Evolutionary conservation across 2,888 invertebrate species (phyloP).

Genomic region (Eilema griseolum): DNA sequence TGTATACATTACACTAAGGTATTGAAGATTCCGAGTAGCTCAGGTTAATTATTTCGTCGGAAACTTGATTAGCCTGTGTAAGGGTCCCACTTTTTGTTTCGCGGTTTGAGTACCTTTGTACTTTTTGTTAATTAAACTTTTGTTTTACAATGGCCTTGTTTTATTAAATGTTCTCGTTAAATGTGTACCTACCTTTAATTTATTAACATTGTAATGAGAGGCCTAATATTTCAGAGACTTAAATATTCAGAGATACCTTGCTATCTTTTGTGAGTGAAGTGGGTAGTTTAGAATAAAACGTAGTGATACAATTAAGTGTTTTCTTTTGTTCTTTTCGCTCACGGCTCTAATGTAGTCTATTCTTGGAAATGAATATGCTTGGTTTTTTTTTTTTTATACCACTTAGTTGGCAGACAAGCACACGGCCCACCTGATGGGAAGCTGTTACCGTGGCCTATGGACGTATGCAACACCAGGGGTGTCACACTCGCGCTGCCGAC

Average conservation of each 20-base stretch:
- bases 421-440: no score
- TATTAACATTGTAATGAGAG: constrained; percentile 27
- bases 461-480: no score
- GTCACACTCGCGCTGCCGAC: no score
- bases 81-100: constrained; percentile 46
- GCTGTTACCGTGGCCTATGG: no score
- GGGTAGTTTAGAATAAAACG: neutral
- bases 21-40: constrained; percentile 59
- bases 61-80: constrained; percentile 50
- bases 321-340: neutral
- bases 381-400: neutral
- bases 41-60: constrained; percentile 61
- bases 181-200: constrained; percentile 31
- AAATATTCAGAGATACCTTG: constrained; percentile 12
- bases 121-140: constrained; percentile 51
- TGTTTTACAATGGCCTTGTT: constrained; percentile 43
- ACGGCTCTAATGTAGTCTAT: neutral
- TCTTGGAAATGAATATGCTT: neutral
- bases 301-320: neutral
- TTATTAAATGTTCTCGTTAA: constrained; percentile 33
- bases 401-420: no score
- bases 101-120: constrained; percentile 41
- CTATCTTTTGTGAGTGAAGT: constrained; percentile 15
- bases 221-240: constrained; percentile 14
- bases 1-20: constrained; percentile 60